These are phyloP conservation scores for Caenorhabditis uteleia DNA, from an alignment of 2,888 invertebrate genomes.

Conservation along the genomic window DNA sequence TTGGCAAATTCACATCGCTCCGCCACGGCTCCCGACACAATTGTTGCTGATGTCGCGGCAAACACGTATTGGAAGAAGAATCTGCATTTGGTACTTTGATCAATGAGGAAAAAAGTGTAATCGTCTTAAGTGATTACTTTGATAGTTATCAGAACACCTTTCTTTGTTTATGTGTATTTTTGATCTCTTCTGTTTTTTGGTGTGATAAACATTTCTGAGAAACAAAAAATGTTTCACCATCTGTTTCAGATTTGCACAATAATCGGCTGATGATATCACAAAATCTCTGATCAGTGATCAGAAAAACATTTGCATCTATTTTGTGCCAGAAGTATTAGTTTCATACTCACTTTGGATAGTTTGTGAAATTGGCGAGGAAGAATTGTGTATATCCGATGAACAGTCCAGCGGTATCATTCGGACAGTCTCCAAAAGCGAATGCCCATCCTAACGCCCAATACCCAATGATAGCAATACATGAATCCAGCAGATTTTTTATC, in stretches of 20 bases:
- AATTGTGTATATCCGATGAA: conserved; percentile 71
- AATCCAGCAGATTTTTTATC: conserved; percentile 74
- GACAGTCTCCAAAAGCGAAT: conserved; percentile 71
- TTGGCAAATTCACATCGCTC: conserved; percentile 74
- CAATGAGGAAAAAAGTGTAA: background rate
- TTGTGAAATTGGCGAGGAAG: conserved; percentile 54
- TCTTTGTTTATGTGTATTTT: conserved; percentile 22
- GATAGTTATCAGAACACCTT: no score
- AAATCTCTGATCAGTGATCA: no score
- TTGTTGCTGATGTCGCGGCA: conserved; percentile 75
- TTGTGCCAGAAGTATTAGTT: background rate
- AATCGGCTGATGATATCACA: no score
- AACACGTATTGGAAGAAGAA: conserved; percentile 75
- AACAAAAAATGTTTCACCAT: no score
- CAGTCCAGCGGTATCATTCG: conserved; percentile 63
- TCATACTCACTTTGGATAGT: conserved; percentile 61
- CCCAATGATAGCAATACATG: conserved; percentile 71
- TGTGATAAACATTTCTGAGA: no score
- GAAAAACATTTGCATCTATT: background rate
- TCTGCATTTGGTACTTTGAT: no score
- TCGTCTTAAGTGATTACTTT: conserved; percentile 21
- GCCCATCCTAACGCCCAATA: conserved; percentile 73
- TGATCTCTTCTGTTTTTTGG: no score
- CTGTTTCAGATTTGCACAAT: no score
- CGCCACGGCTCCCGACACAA: conserved; percentile 73